phyloP scores from a whole-genome alignment of 2,797 vertebrate genomes.

The Scyliorhinus canicula region DNA sequence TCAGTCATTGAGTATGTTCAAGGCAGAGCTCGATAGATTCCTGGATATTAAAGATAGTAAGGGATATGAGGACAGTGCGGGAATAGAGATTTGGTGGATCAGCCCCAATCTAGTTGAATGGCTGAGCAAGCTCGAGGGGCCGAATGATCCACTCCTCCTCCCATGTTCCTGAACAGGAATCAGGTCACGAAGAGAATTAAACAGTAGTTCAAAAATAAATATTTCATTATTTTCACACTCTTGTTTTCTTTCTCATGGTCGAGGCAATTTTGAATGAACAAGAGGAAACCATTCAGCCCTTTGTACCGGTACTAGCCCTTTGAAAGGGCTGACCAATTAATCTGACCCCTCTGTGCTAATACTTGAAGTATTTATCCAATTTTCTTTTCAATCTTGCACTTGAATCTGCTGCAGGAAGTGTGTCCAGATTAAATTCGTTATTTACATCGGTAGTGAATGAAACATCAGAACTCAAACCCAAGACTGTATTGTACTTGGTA shows the following conservation, averaged over 20 bases:
- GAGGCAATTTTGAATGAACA: background rate
- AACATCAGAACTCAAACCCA: background rate
- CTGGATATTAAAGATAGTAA: no score
- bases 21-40: no score
- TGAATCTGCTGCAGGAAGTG: background rate
- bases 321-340: background rate
- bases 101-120: no score
- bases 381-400: background rate
- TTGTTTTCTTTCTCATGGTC: background rate
- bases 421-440: background rate
- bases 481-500: background rate
- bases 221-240: background rate
- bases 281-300: background rate
- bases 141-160: no score
- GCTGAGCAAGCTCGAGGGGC: no score
- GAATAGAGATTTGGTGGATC: no score
- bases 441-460: background rate
- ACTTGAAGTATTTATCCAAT: background rate
- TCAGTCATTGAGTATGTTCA: no score
- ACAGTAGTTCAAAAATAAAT: background rate
- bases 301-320: background rate
- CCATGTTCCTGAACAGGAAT: background rate
- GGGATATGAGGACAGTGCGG: no score
- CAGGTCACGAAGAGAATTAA: background rate
- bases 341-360: no score